Evolutionary conservation across 2,888 invertebrate species (phyloP).

Genomic region (Drosophila melanosoma): DNA sequence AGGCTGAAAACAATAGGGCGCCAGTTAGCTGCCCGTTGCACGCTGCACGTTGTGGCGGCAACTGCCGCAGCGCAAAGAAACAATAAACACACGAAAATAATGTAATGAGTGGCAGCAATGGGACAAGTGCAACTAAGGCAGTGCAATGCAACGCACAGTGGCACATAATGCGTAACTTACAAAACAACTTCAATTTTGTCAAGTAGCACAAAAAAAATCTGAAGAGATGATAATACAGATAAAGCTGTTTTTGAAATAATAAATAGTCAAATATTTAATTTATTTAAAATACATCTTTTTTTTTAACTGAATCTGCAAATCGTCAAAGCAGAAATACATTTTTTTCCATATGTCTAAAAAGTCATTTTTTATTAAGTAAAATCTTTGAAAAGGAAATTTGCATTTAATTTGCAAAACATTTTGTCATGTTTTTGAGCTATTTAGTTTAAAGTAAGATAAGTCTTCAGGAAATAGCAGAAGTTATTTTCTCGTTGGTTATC

Average conservation of each 20-base stretch:
- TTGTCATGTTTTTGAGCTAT: fast-evolving
- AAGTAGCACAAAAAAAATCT: no score
- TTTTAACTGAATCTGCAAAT: background rate
- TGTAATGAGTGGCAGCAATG: constrained; percentile 76
- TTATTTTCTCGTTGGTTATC: no score
- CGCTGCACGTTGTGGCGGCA: constrained; percentile 54
- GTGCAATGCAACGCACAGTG: constrained; percentile 38
- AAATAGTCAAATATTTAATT: no score
- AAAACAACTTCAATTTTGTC: background rate
- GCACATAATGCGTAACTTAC: constrained; percentile 7
- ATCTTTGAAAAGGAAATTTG: background rate
- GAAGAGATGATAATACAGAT: background rate
- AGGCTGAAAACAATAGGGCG: constrained; percentile 71
- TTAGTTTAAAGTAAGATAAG: no score
- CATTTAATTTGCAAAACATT: background rate
- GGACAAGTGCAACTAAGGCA: constrained; percentile 67
- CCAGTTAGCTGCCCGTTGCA: constrained; percentile 58
- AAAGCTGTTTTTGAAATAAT: background rate
- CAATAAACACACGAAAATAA: constrained; percentile 79
- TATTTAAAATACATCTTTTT: no score
- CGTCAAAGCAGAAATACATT: background rate
- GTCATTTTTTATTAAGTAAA: background rate
- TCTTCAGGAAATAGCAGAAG: no score
- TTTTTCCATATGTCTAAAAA: background rate
- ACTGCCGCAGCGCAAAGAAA: constrained; percentile 66